Base-by-base conservation (phyloP, 2,888 invertebrate species). In the Himalopsyche kuldschensis region DNA sequence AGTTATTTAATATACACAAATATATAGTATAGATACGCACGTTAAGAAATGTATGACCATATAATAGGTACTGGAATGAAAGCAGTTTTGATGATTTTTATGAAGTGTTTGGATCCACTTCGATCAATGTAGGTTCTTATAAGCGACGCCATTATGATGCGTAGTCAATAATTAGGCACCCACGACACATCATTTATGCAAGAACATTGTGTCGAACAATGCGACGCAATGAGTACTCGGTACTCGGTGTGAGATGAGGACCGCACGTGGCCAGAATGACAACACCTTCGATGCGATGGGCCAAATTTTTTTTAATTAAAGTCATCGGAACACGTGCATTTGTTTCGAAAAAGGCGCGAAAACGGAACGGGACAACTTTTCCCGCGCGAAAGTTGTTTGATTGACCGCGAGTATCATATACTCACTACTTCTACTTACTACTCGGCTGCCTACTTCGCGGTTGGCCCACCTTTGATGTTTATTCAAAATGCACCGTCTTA, bases 151-250 rank as follows among this genome's bases (percentile, higher is more conserved):
- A 32, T 76, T 76, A 76, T 32, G 1, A 41, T 41, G 41, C 76
- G 17, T n/a, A 76, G 35, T 41, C 76, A n/a, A 41, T 76, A 76
- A 76, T 76, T 76, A 76, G 76, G 76, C 76, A 76, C 76, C 76
- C 76, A 76, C 76, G 76, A 24, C 35, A 41, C n/a, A 41, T 76
- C 31, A 76, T 76, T 41, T 76, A 76, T 76, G 35, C 76, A 76
- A 69, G 76, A 76, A 76, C 76, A 32, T 35, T 69, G 69, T 27
- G 69, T 27, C 30, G 27, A 27, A 69, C 69, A 69, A 69, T 69
- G 69, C 20, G 69, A 15, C 27, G 27, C 69, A 69, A 69, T 27
- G 69, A 69, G 24, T 55, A 55, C 55, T 24, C 55, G 55, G 69
- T 27, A 76, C 35, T 35, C 32, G 20, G 76, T 24, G 76, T 15